phyloP scores from a whole-genome alignment of 2,888 invertebrate species.

The Loripinus fragilis region DNA sequence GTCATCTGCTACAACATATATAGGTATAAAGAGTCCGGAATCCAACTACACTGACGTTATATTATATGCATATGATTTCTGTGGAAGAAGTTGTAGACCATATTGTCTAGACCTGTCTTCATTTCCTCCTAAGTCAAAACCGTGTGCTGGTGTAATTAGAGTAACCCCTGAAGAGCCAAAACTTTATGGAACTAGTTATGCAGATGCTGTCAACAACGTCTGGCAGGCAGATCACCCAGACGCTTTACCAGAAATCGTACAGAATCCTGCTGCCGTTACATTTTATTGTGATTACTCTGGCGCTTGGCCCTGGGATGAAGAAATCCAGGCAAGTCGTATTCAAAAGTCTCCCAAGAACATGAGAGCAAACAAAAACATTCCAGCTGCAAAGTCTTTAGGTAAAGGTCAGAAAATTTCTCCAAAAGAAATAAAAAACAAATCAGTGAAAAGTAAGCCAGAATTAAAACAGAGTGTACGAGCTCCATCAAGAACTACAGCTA shows the following conservation, averaged over 20 bases:
- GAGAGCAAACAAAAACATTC: not conserved
- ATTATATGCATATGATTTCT: slow-evolving; percentile 57
- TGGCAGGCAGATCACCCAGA: slow-evolving; percentile 51
- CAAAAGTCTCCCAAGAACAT: slow-evolving; percentile 16
- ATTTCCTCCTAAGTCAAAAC: slow-evolving; percentile 44
- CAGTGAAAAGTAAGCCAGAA: not conserved
- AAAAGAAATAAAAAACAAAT: not conserved
- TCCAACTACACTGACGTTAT: slow-evolving; percentile 56
- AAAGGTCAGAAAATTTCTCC: not conserved
- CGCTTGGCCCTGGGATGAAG: slow-evolving; percentile 56
- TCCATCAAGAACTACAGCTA: not conserved
- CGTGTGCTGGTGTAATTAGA: slow-evolving; percentile 56
- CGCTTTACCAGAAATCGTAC: slow-evolving; percentile 46
- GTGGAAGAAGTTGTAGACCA: slow-evolving; percentile 55
- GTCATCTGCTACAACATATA: slow-evolving; percentile 52
- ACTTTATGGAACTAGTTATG: slow-evolving; percentile 55
- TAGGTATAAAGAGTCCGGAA: slow-evolving; percentile 59
- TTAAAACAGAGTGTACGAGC: not conserved
- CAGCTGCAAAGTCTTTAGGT: not conserved
- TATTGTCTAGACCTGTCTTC: slow-evolving; percentile 48
- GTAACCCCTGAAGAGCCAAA: slow-evolving; percentile 52
- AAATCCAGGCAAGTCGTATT: slow-evolving; percentile 31
- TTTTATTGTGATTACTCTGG: slow-evolving; percentile 61
- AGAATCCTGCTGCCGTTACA: slow-evolving; percentile 36
- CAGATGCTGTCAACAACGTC: slow-evolving; percentile 53